These are phyloP conservation scores for Tetraodon nigroviridis DNA, from an alignment of 2,113 vertebrate species.

Conservation along the genomic window DNA sequence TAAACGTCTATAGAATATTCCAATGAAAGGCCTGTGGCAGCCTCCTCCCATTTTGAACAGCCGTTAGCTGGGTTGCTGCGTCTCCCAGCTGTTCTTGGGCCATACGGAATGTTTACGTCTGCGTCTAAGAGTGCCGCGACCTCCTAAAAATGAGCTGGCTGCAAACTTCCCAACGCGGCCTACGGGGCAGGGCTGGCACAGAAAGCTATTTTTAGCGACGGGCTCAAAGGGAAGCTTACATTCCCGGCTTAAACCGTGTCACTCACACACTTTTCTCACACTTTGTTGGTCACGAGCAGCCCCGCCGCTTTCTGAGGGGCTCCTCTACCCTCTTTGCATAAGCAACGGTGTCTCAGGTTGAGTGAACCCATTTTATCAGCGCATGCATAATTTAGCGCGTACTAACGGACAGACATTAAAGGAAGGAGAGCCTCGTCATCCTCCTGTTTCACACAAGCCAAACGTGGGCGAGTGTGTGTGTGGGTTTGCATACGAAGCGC, in stretches of 20 bases:
- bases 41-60: no score
- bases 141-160: slow-evolving; percentile 66
- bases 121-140: slow-evolving; percentile 46
- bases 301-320: slow-evolving; percentile 21
- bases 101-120: not conserved
- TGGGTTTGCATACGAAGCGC: slow-evolving; percentile 37
- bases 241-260: slow-evolving; percentile 68
- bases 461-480: slow-evolving; percentile 15
- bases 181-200: slow-evolving; percentile 66
- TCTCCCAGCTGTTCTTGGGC: not conserved
- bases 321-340: not conserved
- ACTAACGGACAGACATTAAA: not conserved
- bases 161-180: slow-evolving; percentile 61
- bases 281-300: slow-evolving; percentile 33
- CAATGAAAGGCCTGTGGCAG: no score
- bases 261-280: slow-evolving; percentile 64
- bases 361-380: slow-evolving; percentile 9
- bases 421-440: not conserved
- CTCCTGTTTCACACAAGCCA: not conserved
- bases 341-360: slow-evolving; percentile 1
- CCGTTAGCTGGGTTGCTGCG: not conserved
- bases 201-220: slow-evolving; percentile 70
- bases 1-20: no score
- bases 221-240: slow-evolving; percentile 63
- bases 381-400: not conserved